Evolutionary conservation across 92 coral and sea anemone genomes (phyloP), one percentile per base, ranked within the genome.

Genomic region (Paragorgia papillata): DNA sequence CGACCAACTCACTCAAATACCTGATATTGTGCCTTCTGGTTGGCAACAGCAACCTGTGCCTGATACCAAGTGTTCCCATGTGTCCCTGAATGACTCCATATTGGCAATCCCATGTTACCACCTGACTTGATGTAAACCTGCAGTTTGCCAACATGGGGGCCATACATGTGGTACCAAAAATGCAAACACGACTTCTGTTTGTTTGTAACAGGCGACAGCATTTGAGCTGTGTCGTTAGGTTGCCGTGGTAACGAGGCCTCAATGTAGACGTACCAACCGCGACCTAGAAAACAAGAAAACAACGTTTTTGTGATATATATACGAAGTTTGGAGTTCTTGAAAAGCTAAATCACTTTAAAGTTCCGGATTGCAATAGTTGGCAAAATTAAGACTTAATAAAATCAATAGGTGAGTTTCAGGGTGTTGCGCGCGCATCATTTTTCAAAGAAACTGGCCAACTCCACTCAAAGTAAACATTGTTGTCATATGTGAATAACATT

Each of bases 81-180:
- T 46, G 98, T 86, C 53, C 98, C 97, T 53, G 84, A 81, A 41
- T 74, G 87, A 22, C 87, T 88, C 98, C 98, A 94, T 37, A 94
- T 83, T 7, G 98, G 89, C 40, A 79, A 80, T 31, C 73, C 84
- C 56, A 91, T 86, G 30, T 66, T 81, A 40, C 78, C 83, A 31
- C 89, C 88, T 53, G 69, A 83, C 54, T 87, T 87, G 32, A 85
- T 83, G 82, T 94, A 90, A 33, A 94, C 85, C 56, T 94, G 85
- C 26, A 94, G 70, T 28, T 69, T 51, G 15, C 89, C 97, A 18
- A 94, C 89, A 71, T 94, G 98, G 0, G 97, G 92, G 9, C 98
- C 98, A 53, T 86, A 94, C 98, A 94, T 94, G 81, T 94, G 98
- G 76, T 76, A 90, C 90, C 89, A 94, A 75, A 94, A 94, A n/a